phyloP scores from a whole-genome alignment of 1,140 invertebrate genomes.

The Bombus breviceps region DNA sequence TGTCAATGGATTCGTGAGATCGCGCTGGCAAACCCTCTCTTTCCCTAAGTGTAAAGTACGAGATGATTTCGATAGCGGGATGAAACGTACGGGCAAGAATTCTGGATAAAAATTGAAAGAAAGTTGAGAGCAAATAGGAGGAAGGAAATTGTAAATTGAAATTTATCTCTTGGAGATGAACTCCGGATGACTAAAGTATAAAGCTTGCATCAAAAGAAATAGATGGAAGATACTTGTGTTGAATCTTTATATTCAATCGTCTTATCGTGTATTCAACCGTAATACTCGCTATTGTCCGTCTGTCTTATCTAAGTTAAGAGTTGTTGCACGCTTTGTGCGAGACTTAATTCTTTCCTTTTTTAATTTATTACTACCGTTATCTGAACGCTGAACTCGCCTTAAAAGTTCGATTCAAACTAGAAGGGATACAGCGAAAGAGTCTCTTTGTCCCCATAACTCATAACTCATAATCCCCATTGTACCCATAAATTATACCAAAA shows the following conservation, averaged over 20 bases:
- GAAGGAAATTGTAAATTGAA: not conserved
- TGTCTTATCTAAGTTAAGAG: too few species aligned
- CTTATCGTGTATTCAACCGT: too few species aligned
- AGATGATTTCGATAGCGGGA: not conserved
- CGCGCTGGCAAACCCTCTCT: not conserved
- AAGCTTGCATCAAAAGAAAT: too few species aligned
- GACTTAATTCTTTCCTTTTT: not conserved
- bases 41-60: not conserved
- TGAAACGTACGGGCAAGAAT: not conserved
- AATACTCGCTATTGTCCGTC: too few species aligned
- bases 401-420: slow-evolving; percentile 7
- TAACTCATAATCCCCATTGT: slow-evolving; percentile 23
- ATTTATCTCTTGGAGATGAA: not conserved
- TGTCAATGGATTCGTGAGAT: slow-evolving; percentile 28
- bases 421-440: not conserved
- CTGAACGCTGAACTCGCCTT: not conserved
- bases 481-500: slow-evolving; percentile 11
- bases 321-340: not conserved
- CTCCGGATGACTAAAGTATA: too few species aligned
- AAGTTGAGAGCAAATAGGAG: not conserved
- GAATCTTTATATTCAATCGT: too few species aligned
- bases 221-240: too few species aligned
- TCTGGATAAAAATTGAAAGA: not conserved
- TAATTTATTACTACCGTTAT: too few species aligned
- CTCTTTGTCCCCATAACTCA: too few species aligned